Conservation (phyloP, 2,113 vertebrate species). For the Todiramphus chloris region DNA sequence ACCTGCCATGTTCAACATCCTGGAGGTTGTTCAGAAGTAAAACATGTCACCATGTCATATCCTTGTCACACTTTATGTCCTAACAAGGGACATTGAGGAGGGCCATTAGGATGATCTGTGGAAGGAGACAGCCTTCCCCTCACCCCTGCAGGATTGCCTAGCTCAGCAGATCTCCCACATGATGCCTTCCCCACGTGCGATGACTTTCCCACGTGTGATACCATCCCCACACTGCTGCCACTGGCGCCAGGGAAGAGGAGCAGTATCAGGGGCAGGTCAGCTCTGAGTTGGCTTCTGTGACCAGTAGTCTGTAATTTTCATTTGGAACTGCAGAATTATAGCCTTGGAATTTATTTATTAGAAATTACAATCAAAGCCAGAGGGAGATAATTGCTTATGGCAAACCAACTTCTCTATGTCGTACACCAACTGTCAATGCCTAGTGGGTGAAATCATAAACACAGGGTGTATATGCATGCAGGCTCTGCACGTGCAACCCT, state of each 20-base stretch:
- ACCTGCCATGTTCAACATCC: not conserved
- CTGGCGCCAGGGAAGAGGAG: not conserved
- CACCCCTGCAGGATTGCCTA: not conserved
- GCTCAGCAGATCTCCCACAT: not conserved
- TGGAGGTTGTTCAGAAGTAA: not conserved
- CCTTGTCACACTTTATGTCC: not conserved
- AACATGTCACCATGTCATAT: not conserved
- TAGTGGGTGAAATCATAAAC: not conserved
- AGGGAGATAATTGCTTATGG: not conserved
- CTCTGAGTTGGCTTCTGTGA: not conserved
- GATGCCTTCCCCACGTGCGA: accelerated
- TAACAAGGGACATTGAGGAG: not conserved
- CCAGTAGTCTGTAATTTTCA: conserved; percentile 18
- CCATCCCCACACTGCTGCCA: accelerated
- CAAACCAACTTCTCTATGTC: not conserved
- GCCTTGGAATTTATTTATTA: conserved; percentile 11
- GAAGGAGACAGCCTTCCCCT: not conserved
- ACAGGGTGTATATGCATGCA: not conserved
- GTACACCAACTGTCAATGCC: not conserved
- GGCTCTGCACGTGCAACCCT: not conserved
- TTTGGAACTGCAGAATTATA: conserved; percentile 2
- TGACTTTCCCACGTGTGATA: accelerated
- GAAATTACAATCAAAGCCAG: not conserved
- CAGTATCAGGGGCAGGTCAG: not conserved
- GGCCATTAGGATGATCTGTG: not conserved